Evolutionary conservation across 2,797 vertebrate genomes (phyloP), one percentile per base, ranked within the genome.

Genomic region (Lagorchestes hirsutus): DNA sequence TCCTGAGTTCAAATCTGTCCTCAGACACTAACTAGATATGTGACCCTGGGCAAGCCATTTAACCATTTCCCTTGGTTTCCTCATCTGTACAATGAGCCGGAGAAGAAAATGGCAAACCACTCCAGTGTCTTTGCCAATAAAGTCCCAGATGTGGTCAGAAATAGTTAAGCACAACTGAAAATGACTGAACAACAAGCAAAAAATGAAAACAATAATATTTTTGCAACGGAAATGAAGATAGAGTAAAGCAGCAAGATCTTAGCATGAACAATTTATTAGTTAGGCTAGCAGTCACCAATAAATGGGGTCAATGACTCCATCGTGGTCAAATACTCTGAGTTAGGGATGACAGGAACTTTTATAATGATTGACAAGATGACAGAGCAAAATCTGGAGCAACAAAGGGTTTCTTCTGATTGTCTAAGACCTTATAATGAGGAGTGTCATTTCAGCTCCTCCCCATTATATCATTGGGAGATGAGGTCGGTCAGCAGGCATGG

Each of bases 201-300:
- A 18, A 74, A 74, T 74, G 14, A 74, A 40, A 4, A 55, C 59
- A 94, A 62, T 56, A 57, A 55, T 96, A 94, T 90, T 34, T 16
- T 6, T 59, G 0, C 91, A 82, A 92, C 31, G 54, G 22, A 90
- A 52, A 34, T 46, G 54, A 95, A 50, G 55, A 14, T 40, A 10
- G 22, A 55, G 29, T 46, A 18, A 90, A 31, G 31, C 13, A 52
- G 10, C 18, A n/a, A 40, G 16, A 40, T 74, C 67, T 22, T 16
- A 74, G 5, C n/a, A 74, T 74, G n/a, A 74, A 6, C 34, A 40
- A n/a, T 74, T n/a, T n/a, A n/a, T 74, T n/a, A n/a, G 34, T 1
- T 74, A 74, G 14, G 13, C 31, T 74, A 14, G n/a, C 14, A n/a
- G 4, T n/a, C 14, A 74, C 16, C 14, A 67, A 40, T 40, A 74